phyloP scores from a whole-genome alignment of 1,140 invertebrate species.

The Lepidotrigona ventralis region DNA sequence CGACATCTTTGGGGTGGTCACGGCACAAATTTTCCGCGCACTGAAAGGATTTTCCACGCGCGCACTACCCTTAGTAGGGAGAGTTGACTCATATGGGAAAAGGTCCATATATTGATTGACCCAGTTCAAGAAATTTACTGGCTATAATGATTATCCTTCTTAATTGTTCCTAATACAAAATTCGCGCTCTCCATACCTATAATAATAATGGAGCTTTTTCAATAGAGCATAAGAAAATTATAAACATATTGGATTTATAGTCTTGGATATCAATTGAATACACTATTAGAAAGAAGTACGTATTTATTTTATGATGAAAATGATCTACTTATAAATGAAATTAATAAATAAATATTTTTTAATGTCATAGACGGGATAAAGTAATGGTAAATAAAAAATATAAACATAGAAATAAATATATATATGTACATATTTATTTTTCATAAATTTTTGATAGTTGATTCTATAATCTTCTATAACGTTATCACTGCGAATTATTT shows the following conservation, averaged over 20 bases:
- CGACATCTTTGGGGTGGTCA: conserved; percentile 69
- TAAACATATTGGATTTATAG: not conserved
- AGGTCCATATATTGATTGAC: conserved; percentile 78
- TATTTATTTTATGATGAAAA: not conserved
- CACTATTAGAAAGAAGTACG: not conserved
- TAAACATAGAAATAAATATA: conserved; percentile 16
- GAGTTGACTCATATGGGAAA: conserved; percentile 63
- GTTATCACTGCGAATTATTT: conserved; percentile 25
- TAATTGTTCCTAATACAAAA: conserved; percentile 10
- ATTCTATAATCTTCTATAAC: conserved; percentile 28
- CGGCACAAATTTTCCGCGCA: conserved; percentile 64
- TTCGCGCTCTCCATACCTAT: not conserved
- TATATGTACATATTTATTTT: conserved; percentile 47
- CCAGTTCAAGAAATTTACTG: conserved; percentile 70
- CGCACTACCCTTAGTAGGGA: conserved; percentile 66
- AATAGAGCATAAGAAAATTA: not conserved
- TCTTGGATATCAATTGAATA: not conserved
- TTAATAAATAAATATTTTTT: not conserved
- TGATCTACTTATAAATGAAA: not conserved
- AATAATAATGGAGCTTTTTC: not conserved
- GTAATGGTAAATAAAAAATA: not conserved
- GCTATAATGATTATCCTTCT: conserved; percentile 34
- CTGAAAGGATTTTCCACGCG: conserved; percentile 64
- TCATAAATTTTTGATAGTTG: conserved; percentile 36
- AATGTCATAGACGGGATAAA: not conserved